Conservation (phyloP, 2,797 vertebrate genomes). For the Arctocebus calabarensis region DNA sequence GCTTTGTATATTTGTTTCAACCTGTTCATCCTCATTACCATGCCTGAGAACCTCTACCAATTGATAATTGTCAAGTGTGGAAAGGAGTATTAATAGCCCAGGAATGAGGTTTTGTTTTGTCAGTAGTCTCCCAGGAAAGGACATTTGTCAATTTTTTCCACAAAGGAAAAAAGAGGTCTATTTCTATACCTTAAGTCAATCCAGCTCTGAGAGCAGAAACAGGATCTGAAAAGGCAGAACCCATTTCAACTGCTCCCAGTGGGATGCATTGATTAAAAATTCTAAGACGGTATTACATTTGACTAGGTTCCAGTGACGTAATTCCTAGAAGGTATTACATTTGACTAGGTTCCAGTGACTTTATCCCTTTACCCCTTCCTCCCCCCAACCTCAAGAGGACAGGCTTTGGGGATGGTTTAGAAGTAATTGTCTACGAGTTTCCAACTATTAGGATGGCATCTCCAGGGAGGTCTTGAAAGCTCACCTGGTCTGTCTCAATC, state of each 20-base stretch:
- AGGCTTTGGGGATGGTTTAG: background rate
- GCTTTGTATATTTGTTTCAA: constrained; percentile 31
- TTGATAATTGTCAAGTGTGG: constrained; percentile 51
- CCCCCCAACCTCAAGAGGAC: background rate
- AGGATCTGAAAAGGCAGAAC: constrained; percentile 57
- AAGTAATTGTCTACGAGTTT: background rate
- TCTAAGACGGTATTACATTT: background rate
- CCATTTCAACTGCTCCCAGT: constrained; percentile 62
- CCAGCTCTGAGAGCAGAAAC: constrained; percentile 53
- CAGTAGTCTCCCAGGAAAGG: background rate
- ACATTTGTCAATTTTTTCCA: background rate
- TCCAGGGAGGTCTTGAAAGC: constrained; percentile 8
- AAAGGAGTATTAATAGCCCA: constrained; percentile 37
- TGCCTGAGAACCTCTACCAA: constrained; percentile 51
- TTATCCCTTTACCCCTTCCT: background rate
- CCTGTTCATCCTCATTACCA: constrained; percentile 50
- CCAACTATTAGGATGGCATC: background rate
- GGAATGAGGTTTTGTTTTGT: constrained; percentile 10
- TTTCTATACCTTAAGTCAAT: constrained; percentile 66
- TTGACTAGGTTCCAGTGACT: background rate
- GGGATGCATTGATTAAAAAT: constrained; percentile 55
- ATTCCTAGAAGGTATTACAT: background rate
- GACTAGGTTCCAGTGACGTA: background rate
- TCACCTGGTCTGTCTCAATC: background rate
- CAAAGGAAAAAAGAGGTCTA: background rate